These are phyloP conservation scores for Spodoptera littoralis DNA, from an alignment of 2,888 invertebrate species.

Conservation along the genomic window DNA sequence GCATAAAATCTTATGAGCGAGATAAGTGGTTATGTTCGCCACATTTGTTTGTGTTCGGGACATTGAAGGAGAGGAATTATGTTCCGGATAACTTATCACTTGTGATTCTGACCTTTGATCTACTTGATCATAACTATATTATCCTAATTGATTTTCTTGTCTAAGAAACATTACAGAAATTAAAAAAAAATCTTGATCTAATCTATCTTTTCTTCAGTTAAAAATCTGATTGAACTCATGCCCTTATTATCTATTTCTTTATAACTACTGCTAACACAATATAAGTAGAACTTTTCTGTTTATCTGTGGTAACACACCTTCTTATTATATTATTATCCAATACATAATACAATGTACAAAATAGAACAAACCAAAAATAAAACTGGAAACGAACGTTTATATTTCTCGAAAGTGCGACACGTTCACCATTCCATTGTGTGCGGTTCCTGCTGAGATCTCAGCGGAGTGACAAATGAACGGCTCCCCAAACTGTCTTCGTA, in stretches of 20 bases:
- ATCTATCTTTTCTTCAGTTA: no score
- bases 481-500: conserved; percentile 3
- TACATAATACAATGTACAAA: background rate
- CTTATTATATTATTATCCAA: no score
- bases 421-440: background rate
- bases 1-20: conserved; percentile 40
- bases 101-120: conserved; percentile 1
- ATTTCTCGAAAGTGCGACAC: background rate
- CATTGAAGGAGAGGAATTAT: conserved; percentile 12
- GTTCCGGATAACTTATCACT: background rate
- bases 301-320: no score
- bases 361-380: background rate
- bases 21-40: conserved; percentile 44
- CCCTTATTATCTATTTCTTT: no score
- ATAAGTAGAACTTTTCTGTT: no score
- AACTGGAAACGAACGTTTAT: conserved; percentile 1
- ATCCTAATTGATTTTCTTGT: background rate
- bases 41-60: conserved; percentile 25
- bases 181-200: no score
- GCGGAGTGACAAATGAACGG: conserved; percentile 21
- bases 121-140: conserved; percentile 2
- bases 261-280: no score
- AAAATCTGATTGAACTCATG: no score
- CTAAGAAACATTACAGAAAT: background rate
- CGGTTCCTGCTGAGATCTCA: background rate